Conservation (phyloP, 92 coral and sea anemone species). For the Heliopora coerulea region DNA sequence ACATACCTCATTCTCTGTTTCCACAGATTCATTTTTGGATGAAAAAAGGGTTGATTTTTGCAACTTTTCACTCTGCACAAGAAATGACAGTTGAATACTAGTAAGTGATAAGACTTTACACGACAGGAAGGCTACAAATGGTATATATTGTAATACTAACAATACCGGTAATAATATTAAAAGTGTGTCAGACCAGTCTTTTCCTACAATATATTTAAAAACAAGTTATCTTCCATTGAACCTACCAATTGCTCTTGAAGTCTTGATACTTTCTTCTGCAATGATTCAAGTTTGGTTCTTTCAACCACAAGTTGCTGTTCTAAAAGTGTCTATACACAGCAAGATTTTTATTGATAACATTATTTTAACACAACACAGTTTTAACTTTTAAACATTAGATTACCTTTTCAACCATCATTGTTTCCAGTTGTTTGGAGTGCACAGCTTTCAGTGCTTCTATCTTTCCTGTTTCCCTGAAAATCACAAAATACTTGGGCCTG, state of each 20-base stretch:
- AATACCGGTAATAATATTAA: no score
- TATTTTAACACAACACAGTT: not conserved
- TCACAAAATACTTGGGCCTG: not conserved
- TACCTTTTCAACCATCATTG: conserved; percentile 81
- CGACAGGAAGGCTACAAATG: no score
- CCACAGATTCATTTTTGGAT: not conserved
- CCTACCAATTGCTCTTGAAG: conserved; percentile 34
- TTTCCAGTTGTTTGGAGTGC: conserved; percentile 71
- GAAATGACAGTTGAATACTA: no score
- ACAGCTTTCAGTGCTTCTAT: conserved; percentile 67
- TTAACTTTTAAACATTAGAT: not conserved
- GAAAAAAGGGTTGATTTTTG: not conserved
- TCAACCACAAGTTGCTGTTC: conserved; percentile 96
- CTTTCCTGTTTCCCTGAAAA: conserved; percentile 73
- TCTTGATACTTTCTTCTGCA: conserved; percentile 66
- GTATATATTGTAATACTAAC: no score
- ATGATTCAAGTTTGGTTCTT: conserved; percentile 77
- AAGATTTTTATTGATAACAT: not conserved
- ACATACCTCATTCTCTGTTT: no score
- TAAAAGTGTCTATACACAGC: conserved; percentile 53
- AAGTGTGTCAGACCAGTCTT: no score
- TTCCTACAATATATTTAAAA: no score
- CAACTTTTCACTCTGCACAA: not conserved
- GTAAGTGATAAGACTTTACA: not conserved
- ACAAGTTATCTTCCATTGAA: not conserved